Base-by-base conservation (phyloP, 2,113 vertebrate species). In the Chrysochloris asiatica region DNA sequence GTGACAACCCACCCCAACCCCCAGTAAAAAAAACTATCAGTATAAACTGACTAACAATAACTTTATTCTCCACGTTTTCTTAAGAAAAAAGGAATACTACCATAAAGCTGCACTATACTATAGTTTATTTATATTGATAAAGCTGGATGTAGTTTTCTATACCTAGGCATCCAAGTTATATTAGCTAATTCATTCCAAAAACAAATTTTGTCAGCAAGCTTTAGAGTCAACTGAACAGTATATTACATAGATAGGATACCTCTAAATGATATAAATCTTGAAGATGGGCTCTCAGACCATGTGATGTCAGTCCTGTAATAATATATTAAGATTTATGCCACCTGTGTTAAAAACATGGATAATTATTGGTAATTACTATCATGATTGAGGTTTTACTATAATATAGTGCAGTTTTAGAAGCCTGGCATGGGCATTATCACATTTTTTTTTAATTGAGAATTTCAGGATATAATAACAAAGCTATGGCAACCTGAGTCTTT, bases 261-360 rank as follows among this genome's bases (percentile, higher is more conserved):
- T 98, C 98, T 98, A 98, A 98, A 95, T 98, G 98, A 98, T 97
- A 98, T 96, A 98, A 96, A 98, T 98, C 98, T 98, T 97, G 98
- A 98, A 98, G 98, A 98, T 98, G 98, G 98, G 97, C 97, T 98
- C 98, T 98, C 97, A 8, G 98, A 98, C 98, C 98, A 97, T 98
- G 98, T 97, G 98, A 93, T 98, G 98, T 98, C 98, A 98, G 98
- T 98, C 98, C 98, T 98, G 98, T 98, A 98, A 98, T 98, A 98
- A 98, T 98, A 98, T 98, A 98, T 98, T 98, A 98, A 98, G 98
- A 98, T 98, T 98, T 98, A 98, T 98, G 98, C 98, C 98, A 98
- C 98, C 98, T 98, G 98, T 97, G 98, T 98, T 97, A 97, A 98
- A 98, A 98, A 98, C 98, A 98, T 98, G 98, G 98, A 98, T 97